These are phyloP conservation scores for Petromus typicus DNA, from an alignment of 2,113 vertebrate genomes.

Conservation along the genomic window DNA sequence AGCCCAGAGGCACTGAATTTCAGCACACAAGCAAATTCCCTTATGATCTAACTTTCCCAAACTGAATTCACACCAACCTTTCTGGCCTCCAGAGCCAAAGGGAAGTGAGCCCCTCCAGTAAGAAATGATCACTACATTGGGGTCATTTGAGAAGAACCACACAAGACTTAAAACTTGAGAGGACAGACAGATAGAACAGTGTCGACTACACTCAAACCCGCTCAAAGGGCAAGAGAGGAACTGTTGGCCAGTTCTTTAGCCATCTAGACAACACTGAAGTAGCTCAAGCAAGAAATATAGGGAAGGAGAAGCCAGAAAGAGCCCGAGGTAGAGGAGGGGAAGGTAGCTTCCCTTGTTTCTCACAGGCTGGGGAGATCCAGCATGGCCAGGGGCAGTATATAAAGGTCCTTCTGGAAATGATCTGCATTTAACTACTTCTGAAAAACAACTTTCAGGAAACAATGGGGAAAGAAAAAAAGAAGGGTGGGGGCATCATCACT, in stretches of 20 bases:
- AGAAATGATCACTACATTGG: not conserved
- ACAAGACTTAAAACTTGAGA: not conserved
- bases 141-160: not conserved
- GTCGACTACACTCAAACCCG: not conserved
- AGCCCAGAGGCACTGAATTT: not conserved
- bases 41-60: not conserved
- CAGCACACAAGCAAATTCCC: not conserved
- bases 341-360: not conserved
- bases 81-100: not conserved
- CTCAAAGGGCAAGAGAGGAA: not conserved
- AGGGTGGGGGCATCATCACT: not conserved
- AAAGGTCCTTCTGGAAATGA: not conserved
- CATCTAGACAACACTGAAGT: accelerated
- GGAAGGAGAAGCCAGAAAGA: not conserved
- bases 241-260: not conserved
- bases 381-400: no score
- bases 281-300: not conserved
- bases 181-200: accelerated
- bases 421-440: not conserved
- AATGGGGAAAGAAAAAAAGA: not conserved
- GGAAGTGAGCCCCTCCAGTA: not conserved
- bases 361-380: not conserved
- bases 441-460: not conserved
- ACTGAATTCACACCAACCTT: not conserved
- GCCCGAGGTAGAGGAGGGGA: accelerated